A percentile compares a stretch with the other conserved stretches of the same genome.
Conservation (phyloP, 1,140 invertebrate species). For the Eufriesea mexicana region DNA sequence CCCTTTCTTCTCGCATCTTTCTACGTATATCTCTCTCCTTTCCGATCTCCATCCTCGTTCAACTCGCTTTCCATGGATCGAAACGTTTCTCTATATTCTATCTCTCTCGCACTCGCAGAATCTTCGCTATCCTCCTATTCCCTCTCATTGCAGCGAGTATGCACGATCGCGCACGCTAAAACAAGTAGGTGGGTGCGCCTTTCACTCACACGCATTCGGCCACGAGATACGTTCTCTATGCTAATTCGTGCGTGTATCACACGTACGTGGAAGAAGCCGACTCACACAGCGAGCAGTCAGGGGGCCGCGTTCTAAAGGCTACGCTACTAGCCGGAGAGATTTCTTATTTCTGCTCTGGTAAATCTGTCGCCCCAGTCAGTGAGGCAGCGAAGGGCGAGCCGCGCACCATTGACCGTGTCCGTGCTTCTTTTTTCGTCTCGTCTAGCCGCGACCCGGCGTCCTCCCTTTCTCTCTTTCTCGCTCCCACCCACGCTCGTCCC, state of each 20-base stretch:
- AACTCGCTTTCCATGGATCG: not conserved
- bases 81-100: not conserved
- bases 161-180: not conserved
- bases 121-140: not conserved
- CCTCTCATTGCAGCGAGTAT: not conserved
- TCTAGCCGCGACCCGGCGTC: not conserved
- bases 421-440: constrained; percentile 67
- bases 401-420: constrained; percentile 76
- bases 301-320: constrained; percentile 38
- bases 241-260: not conserved
- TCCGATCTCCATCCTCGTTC: not conserved
- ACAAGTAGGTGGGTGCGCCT: constrained; percentile 13
- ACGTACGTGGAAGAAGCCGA: not conserved
- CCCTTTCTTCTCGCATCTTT: constrained; percentile 15
- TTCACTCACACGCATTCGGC: not conserved
- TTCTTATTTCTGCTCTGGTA: constrained; percentile 83
- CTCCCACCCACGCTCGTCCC: not conserved
- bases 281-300: constrained; percentile 2
- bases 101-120: not conserved
- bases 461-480: not conserved
- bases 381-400: constrained; percentile 79
- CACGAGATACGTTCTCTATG: not conserved
- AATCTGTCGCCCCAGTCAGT: constrained; percentile 82
- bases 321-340: constrained; percentile 71
- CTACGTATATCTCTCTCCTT: not conserved